phyloP scores from a whole-genome alignment of 2,113 vertebrate species.

The Amia ocellicauda region DNA sequence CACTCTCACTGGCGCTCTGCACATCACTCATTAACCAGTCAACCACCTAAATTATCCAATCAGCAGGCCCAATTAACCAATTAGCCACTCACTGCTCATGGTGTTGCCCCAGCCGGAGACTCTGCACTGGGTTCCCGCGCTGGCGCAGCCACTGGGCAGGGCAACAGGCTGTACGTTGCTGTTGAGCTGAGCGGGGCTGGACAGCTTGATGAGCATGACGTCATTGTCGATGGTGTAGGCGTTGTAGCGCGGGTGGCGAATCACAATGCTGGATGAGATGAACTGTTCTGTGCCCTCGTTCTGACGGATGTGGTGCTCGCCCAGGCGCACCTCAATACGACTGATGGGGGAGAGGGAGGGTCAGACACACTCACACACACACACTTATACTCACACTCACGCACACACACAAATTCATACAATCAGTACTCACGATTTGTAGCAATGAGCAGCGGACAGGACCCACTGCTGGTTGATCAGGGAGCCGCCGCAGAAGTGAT shows the following conservation, averaged over 20 bases:
- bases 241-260: constrained; percentile 57
- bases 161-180: constrained; percentile 52
- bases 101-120: constrained; percentile 82
- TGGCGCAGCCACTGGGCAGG: constrained; percentile 57
- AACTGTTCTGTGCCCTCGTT: constrained; percentile 53
- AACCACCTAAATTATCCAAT: too few relatives aligned
- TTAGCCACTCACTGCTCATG: constrained; percentile 56
- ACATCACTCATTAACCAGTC: too few relatives aligned
- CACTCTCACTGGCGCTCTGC: too few relatives aligned
- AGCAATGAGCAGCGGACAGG: constrained; percentile 62
- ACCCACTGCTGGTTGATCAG: constrained; percentile 51
- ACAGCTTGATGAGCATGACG: constrained; percentile 78
- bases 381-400: not conserved
- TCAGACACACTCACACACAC: constrained; percentile 10
- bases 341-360: constrained; percentile 30
- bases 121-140: constrained; percentile 63
- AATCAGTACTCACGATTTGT: constrained; percentile 42
- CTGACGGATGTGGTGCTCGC: constrained; percentile 58
- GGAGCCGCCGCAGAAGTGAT: constrained; percentile 65
- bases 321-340: constrained; percentile 52
- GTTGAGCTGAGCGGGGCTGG: constrained; percentile 42
- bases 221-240: constrained; percentile 62
- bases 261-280: constrained; percentile 36
- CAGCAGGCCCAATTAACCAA: too few relatives aligned
- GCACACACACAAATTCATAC: too few relatives aligned